Conservation (phyloP, 2,113 vertebrate genomes). For the Pollachius pollachius region DNA sequence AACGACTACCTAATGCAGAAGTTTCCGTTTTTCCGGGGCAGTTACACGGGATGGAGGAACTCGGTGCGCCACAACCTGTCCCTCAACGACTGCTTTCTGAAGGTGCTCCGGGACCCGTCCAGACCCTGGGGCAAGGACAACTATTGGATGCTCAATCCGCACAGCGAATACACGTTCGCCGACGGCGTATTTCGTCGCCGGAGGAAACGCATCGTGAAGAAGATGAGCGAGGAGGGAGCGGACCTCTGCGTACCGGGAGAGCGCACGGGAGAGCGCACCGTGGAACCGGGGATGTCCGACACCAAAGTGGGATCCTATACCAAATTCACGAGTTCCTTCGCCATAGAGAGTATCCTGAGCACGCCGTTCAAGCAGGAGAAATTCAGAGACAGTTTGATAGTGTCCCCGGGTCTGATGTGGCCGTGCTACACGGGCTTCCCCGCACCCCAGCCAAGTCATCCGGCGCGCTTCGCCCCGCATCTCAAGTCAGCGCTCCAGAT, state of each 20-base stretch:
- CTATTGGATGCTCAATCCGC: conserved; percentile 97
- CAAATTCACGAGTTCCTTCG: conserved; percentile 89
- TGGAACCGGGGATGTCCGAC: background rate
- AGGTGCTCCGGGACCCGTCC: conserved; percentile 91
- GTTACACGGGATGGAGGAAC: conserved; percentile 96
- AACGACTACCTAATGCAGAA: conserved; percentile 95
- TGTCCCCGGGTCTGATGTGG: conserved; percentile 53
- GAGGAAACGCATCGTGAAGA: conserved; percentile 85
- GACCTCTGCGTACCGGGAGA: conserved; percentile 27
- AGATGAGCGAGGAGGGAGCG: conserved; percentile 32
- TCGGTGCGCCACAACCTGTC: conserved; percentile 94
- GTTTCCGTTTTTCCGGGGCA: conserved; percentile 93
- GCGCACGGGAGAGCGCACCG: background rate
- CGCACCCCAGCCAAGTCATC: conserved; percentile 46
- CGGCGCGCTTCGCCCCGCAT: conserved; percentile 38
- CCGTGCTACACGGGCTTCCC: conserved; percentile 44
- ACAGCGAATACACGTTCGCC: conserved; percentile 95
- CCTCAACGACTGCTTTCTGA: conserved; percentile 93
- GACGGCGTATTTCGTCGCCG: conserved; percentile 92
- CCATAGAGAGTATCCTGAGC: conserved; percentile 91
- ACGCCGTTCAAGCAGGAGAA: conserved; percentile 78
- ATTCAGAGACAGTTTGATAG: background rate
- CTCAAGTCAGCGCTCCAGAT: conserved; percentile 21
- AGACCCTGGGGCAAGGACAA: conserved; percentile 97
- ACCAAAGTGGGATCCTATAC: conserved; percentile 30